These are phyloP conservation scores for Holotrichia oblita DNA, from an alignment of 1,140 invertebrate genomes.

Conservation along the genomic window DNA sequence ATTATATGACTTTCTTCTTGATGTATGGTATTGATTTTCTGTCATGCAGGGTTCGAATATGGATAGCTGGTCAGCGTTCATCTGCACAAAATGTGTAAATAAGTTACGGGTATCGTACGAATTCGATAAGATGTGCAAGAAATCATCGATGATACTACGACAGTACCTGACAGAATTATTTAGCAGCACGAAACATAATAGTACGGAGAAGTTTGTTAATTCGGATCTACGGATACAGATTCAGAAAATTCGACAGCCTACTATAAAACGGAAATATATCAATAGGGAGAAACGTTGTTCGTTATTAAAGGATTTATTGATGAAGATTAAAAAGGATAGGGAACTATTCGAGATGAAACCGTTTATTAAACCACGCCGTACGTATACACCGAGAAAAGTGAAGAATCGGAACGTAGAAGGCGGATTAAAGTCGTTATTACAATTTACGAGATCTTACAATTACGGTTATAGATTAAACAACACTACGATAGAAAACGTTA, in stretches of 20 bases:
- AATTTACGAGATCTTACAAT: slow-evolving; percentile 57
- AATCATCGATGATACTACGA: slow-evolving; percentile 57
- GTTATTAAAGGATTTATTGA: slow-evolving; percentile 54
- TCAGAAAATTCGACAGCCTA: slow-evolving; percentile 13
- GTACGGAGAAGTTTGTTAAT: slow-evolving; percentile 51
- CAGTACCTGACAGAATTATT: slow-evolving; percentile 55
- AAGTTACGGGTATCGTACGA: slow-evolving; percentile 58
- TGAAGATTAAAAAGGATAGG: slow-evolving; percentile 46
- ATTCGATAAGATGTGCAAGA: slow-evolving; percentile 58
- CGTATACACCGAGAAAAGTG: background rate
- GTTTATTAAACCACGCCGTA: background rate
- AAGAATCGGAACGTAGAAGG: background rate
- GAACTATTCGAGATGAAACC: background rate
- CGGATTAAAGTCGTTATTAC: slow-evolving; percentile 44
- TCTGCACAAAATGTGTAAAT: slow-evolving; percentile 55
- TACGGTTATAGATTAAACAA: slow-evolving; percentile 54
- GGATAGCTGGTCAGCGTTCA: slow-evolving; percentile 54
- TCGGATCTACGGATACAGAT: slow-evolving; percentile 53
- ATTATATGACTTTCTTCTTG: slow-evolving; percentile 30
- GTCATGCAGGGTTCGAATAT: slow-evolving; percentile 53
- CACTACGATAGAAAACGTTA: slow-evolving; percentile 45
- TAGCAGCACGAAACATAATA: slow-evolving; percentile 45
- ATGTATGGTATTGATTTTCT: slow-evolving; percentile 51
- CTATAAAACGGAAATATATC: slow-evolving; percentile 50
- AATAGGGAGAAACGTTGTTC: slow-evolving; percentile 56